Evolutionary conservation across 2,888 invertebrate species (phyloP), one percentile per base, ranked within the genome.

Genomic region (Spisula subtruncata): DNA sequence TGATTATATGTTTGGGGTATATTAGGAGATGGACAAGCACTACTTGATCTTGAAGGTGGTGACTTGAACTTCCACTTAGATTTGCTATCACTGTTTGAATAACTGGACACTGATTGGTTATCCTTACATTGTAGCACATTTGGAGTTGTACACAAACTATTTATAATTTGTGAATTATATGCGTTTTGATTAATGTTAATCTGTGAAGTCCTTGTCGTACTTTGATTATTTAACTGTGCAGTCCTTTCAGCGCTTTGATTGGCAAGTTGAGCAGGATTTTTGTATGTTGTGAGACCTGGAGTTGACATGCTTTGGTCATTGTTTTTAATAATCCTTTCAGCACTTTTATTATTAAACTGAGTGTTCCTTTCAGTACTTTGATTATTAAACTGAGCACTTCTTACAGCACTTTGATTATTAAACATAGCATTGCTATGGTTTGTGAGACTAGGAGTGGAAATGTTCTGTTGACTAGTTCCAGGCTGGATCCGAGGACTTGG

Each of bases 51-150:
- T 25, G 56, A 18, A 56, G 86, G 66, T 0, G 89, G 89, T 8
- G 82, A 85, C 54, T 75, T 89, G 35, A 85, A 89, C 46, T 89
- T 89, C 88, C 88, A 86, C 46, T 79, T 90, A 4, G 82, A 54
- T 81, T 48, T 81, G 48, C 2, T 48, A 25, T 48, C 41, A 54
- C 56, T 54, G 14, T 46, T 66, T 18, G 35, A 16, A 54, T 35
- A 16, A 16, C 8, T 16, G 29, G 75, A 25, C 75, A 35, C 32
- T 75, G 35, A 35, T 32, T 10, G 75, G 32, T 75, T 75, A 75
- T 75, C 35, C 14, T 32, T 32, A 75, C 32, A 75, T 1, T 75
- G 29, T 25, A 35, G 35, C 29, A 35, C 75, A 75, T 75, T 75
- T 18, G 32, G 35, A 75, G 75, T 32, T 32, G 35, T 75, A 14